Percentiles rank a stretch among this genome's conserved stretches.
Conservation (phyloP, 1,140 invertebrate genomes). For the Drosophila simulans region DNA sequence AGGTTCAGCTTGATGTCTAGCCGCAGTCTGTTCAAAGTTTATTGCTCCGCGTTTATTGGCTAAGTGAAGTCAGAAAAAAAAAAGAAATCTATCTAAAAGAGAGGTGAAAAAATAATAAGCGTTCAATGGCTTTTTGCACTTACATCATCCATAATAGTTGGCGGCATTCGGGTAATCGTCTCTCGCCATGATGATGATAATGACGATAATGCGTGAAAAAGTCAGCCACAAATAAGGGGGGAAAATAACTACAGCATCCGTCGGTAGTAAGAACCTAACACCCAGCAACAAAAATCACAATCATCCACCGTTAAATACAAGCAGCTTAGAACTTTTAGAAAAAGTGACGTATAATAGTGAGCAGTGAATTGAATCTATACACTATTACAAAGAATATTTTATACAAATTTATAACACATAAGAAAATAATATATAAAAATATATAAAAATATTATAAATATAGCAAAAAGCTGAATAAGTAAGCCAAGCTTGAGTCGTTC, state of each 20-base stretch:
- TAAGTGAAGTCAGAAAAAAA: slow-evolving; percentile 24
- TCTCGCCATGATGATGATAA: slow-evolving; percentile 38
- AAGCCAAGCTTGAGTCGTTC: background rate
- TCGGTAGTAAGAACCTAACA: slow-evolving; percentile 16
- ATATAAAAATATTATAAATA: background rate
- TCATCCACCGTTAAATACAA: slow-evolving; percentile 61
- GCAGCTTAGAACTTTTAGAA: slow-evolving; percentile 28
- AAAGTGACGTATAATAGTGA: slow-evolving; percentile 17
- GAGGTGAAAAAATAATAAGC: slow-evolving; percentile 37
- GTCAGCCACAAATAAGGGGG: slow-evolving; percentile 22
- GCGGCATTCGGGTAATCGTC: slow-evolving; percentile 40
- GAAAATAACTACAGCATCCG: slow-evolving; percentile 11
- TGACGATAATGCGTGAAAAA: slow-evolving; percentile 61
- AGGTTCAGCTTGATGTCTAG: slow-evolving; percentile 28
- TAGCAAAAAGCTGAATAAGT: background rate
- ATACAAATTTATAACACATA: background rate
- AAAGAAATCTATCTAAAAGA: slow-evolving; percentile 3
- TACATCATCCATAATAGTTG: slow-evolving; percentile 61
- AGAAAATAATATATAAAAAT: background rate
- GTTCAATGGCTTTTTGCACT: slow-evolving; percentile 66
- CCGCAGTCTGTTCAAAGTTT: slow-evolving; percentile 49
- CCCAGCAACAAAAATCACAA: slow-evolving; percentile 28
- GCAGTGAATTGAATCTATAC: background rate
- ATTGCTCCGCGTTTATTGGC: slow-evolving; percentile 40
- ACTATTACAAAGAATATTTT: background rate